Conservation (phyloP, 2,113 vertebrate species). For the Marcusenius ussheri region DNA sequence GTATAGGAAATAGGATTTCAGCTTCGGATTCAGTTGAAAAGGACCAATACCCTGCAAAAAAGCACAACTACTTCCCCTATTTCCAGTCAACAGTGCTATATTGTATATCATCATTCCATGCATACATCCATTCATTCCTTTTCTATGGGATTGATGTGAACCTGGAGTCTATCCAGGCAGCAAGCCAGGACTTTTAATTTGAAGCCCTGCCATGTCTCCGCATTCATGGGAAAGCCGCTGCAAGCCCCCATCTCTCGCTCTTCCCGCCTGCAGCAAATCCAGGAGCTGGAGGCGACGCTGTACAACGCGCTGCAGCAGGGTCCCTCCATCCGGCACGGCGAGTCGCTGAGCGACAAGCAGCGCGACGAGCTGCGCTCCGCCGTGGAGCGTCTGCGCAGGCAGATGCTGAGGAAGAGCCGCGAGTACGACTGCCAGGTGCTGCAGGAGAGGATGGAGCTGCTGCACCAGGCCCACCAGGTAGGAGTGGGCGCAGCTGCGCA, state of each 20-base stretch:
- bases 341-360: constrained; percentile 85
- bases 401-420: constrained; percentile 95
- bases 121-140: not conserved
- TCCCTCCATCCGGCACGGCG: constrained; percentile 91
- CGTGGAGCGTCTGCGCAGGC: constrained; percentile 88
- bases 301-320: constrained; percentile 98
- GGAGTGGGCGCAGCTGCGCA: not conserved
- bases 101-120: not conserved
- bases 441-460: constrained; percentile 94
- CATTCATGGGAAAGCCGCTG: not conserved
- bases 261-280: constrained; percentile 82
- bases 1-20: not conserved
- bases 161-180: not conserved
- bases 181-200: not conserved
- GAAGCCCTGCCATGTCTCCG: not conserved
- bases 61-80: not conserved
- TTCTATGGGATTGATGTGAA: not conserved
- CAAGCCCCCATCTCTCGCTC: not conserved
- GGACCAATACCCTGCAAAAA: not conserved
- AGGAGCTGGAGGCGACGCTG: constrained; percentile 94
- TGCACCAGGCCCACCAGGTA: constrained; percentile 97
- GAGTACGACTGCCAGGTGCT: constrained; percentile 97
- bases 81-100: not conserved
- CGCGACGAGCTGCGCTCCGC: constrained; percentile 85
- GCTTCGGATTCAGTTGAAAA: not conserved